Conservation (phyloP, 2,888 invertebrate genomes). For the Asteroscopus sphinx region DNA sequence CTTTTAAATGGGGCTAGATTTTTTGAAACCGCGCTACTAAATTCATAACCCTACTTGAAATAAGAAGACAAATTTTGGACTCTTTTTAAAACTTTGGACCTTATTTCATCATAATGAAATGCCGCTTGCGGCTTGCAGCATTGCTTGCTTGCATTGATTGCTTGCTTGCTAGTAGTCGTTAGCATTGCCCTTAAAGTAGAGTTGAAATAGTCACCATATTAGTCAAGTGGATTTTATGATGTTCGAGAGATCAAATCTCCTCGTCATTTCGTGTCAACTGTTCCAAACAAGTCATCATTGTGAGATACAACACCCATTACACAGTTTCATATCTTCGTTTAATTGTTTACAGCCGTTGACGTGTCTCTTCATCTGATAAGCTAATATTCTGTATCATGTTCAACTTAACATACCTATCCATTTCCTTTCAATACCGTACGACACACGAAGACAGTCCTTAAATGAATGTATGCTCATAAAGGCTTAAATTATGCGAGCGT, state of each 20-base stretch:
- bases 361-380: slow-evolving; percentile 53
- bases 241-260: background rate
- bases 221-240: background rate
- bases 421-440: slow-evolving; percentile 59
- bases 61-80: too few relatives aligned
- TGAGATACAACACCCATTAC: slow-evolving; percentile 21
- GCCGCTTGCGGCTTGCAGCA: too few relatives aligned
- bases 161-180: too few relatives aligned
- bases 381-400: slow-evolving; percentile 50
- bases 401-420: slow-evolving; percentile 53
- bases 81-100: too few relatives aligned
- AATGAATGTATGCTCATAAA: slow-evolving; percentile 76
- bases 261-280: background rate
- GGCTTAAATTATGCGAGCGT: slow-evolving; percentile 67
- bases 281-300: slow-evolving; percentile 16
- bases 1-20: too few relatives aligned
- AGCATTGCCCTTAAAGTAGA: too few relatives aligned
- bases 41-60: too few relatives aligned
- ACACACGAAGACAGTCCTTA: slow-evolving; percentile 66
- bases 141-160: too few relatives aligned
- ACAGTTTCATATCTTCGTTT: slow-evolving; percentile 23
- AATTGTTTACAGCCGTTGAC: slow-evolving; percentile 47
- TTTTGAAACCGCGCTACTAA: too few relatives aligned
- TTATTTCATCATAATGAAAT: too few relatives aligned
- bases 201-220: too few relatives aligned